Conservation (phyloP, 2,888 invertebrate species). For the Ophion ellenae region DNA sequence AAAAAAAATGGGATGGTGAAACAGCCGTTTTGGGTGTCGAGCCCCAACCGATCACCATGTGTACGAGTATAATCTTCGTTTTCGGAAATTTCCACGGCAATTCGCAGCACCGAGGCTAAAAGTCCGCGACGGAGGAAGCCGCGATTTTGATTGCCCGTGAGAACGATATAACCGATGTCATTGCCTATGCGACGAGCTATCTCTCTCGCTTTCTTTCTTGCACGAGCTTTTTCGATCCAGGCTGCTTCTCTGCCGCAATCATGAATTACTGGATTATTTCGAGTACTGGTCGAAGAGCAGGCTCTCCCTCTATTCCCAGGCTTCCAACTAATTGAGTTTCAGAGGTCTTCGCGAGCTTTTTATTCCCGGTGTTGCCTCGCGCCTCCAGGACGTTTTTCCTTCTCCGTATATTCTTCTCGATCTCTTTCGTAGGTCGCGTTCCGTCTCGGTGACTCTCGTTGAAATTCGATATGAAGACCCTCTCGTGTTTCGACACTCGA, state of each 20-base stretch:
- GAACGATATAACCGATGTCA: too few relatives aligned
- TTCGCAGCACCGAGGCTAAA: constrained; percentile 33
- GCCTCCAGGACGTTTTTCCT: neutral
- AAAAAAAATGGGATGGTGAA: neutral
- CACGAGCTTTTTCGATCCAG: neutral
- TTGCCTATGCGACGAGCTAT: too few relatives aligned
- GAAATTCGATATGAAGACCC: neutral
- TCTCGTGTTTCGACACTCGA: neutral
- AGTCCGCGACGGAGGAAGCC: neutral
- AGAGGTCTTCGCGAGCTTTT: neutral
- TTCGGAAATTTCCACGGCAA: constrained; percentile 1
- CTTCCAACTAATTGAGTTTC: neutral
- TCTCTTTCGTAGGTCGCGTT: neutral
- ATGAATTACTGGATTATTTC: constrained; percentile 7
- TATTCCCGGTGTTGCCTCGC: neutral
- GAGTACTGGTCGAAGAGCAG: neutral
- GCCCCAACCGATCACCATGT: constrained; percentile 3
- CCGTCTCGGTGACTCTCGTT: neutral
- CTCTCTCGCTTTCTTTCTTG: neutral
- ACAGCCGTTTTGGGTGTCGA: neutral
- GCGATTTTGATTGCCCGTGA: too few relatives aligned
- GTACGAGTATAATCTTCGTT: constrained; percentile 16
- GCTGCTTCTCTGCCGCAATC: constrained; percentile 9
- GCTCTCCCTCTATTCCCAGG: neutral
- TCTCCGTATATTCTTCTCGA: neutral